Conservation (phyloP, 2,113 vertebrate species). For the Procavia capensis region DNA sequence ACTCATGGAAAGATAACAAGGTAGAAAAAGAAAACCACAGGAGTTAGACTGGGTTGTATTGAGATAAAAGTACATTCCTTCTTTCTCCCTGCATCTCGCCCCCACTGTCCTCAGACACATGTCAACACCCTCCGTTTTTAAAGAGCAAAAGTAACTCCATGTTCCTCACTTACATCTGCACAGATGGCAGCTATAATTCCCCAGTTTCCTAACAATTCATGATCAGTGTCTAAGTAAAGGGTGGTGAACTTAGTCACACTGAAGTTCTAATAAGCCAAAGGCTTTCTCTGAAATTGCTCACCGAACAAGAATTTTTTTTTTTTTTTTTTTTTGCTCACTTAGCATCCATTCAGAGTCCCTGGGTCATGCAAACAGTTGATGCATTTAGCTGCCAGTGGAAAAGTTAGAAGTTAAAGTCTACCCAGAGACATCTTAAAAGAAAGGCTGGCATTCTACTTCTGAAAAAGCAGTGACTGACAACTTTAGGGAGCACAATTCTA, state of each 20-base stretch:
- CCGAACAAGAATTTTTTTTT: not conserved
- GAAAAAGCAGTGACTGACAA: not conserved
- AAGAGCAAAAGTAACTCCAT: conserved; percentile 53
- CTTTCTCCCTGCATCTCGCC: not conserved
- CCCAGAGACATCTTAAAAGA: not conserved
- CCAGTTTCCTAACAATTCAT: conserved; percentile 16
- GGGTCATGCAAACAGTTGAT: not conserved
- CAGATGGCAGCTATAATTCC: conserved; percentile 62
- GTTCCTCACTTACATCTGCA: conserved; percentile 69
- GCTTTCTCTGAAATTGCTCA: not conserved
- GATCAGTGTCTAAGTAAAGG: conserved; percentile 28
- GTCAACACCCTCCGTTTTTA: conserved; percentile 64
- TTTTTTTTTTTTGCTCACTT: conserved; percentile 10
- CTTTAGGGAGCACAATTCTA: not conserved
- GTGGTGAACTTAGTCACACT: not conserved
- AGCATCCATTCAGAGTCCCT: not conserved
- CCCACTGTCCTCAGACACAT: conserved; percentile 45
- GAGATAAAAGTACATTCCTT: not conserved
- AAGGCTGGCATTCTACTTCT: not conserved
- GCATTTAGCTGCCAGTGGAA: not conserved
- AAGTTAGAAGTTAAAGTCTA: not conserved
- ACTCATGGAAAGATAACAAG: conserved; percentile 1
- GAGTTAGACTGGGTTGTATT: not conserved
- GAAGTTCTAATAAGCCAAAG: not conserved
- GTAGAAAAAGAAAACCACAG: conserved; percentile 38